Conservation (phyloP, 2,113 vertebrate species). For the Dascyllus trimaculatus region DNA sequence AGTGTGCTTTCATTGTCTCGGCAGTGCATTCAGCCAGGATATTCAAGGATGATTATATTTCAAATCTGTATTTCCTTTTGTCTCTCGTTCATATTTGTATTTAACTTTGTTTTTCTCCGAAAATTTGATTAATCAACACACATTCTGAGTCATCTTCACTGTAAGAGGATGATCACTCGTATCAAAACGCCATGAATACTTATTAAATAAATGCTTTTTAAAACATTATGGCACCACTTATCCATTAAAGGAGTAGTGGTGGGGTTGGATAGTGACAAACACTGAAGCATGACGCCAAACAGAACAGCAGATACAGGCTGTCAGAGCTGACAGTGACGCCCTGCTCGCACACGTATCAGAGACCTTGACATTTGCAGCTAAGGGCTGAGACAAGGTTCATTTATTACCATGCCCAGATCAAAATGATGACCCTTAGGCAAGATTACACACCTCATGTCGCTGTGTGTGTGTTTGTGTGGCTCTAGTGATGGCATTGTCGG, state of each 20-base stretch:
- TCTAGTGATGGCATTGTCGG: too few relatives aligned
- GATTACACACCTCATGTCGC: neutral
- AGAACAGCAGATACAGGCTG: neutral
- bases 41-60: neutral
- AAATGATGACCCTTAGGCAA: neutral
- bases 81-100: too few relatives aligned
- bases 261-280: neutral
- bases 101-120: too few relatives aligned
- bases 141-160: too few relatives aligned
- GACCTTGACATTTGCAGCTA: neutral
- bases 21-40: slow-evolving; percentile 3
- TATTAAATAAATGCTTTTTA: neutral
- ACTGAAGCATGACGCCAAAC: neutral
- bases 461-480: too few relatives aligned
- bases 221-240: neutral
- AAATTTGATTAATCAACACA: too few relatives aligned
- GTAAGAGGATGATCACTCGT: neutral
- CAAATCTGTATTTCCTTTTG: neutral
- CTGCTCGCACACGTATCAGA: neutral
- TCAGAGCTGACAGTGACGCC: neutral
- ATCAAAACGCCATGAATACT: neutral
- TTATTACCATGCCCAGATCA: neutral
- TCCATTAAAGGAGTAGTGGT: neutral
- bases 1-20: neutral
- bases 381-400: neutral